Evolutionary conservation across 2,888 invertebrate genomes (phyloP), one percentile per base, ranked within the genome.

Genomic region (Serripes groenlandicus): DNA sequence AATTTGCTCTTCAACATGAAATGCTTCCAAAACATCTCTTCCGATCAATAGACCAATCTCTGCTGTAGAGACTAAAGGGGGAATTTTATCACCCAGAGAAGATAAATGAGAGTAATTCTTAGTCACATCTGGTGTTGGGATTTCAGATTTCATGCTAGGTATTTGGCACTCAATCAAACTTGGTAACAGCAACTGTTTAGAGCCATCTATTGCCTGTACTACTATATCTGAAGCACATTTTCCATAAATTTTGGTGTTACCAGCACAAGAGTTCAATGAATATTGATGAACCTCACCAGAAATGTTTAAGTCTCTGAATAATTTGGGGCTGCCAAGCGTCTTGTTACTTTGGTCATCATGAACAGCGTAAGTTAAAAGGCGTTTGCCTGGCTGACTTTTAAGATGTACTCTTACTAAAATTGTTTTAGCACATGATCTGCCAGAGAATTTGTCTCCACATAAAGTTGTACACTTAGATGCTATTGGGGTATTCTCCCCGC

Each of bases 311-410:
- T 32, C 9, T 28, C 72, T 60, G 15, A 81, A 64, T 9, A 76
- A 23, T 34, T 68, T 60, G 26, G 76, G 32, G 23, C 58, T 62
- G 11, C 66, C 72, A 18, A 78, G 56, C 28, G 77, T 74, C 9
- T 26, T 23, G 62, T 78, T 78, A 58, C 76, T 73, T 58, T 81
- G 77, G 37, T 78, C 74, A 28, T 81, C 77, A n/a, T 77, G 73
- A 49, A 78, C 42, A 21, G 74, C 74, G 49, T 77, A 70, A 11
- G n/a, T 34, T 30, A 9, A 30, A 21, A 49, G 1, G 28, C 7
- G 28, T 7, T 26, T 26, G 18, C 1, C 1, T 21, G 11, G 1
- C 5, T 0, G 11, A 42, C 3, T 32, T 30, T 30, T 52, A 5
- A 21, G 1, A 1, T 5, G 18, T 18, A 70, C 34, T 11, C 64